Base-by-base conservation (phyloP, 1,140 invertebrate genomes). In the Aphaenogaster ashmeadi region DNA sequence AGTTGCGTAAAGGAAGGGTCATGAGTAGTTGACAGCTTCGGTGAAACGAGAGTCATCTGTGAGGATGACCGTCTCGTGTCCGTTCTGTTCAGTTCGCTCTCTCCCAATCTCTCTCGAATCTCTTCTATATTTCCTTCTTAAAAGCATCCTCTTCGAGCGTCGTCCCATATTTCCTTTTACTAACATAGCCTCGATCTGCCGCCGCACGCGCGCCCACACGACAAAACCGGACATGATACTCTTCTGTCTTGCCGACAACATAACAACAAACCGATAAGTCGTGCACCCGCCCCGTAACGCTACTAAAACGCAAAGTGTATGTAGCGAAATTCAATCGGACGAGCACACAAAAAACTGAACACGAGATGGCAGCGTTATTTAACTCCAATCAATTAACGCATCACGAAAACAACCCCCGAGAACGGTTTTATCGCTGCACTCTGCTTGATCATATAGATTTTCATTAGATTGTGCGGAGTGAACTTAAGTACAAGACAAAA, bases 141-240 rank as follows among this genome's bases (percentile, higher is more conserved):
- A 75, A 77, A 64, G 50, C 36, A 80, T 91, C 54, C 87, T 74
- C 50, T 84, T 83, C 38, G 90, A 78, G 85, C 83, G 54, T 88
- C 86, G 84, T 90, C 86, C 87, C 50, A 38, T 7, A 71, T 74
- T 85, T 91, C 90, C 80, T 88, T 78, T 79, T 90, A 92, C 89
- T 91, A 94, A 93, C 92, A 93, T 78, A 92, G 74, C 85, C 92
- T 90, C 50, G 90, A 91, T 87, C 75, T 92, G 91, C 91, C 93
- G 94, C 94, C 94, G 94, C 94, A 95, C 94, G 94, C 94, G 94
- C 94, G 95, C 93, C 94, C 94, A 94, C 94, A 95, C 93, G 92
- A 93, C 92, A 89, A 93, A 88, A 58, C 15, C 66, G 21, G 60
- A 86, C 74, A 90, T 83, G 89, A 66, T 83, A 89, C 64, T 81